phyloP scores from a whole-genome alignment of 2,797 vertebrate genomes.

The Meriones psammophilus region DNA sequence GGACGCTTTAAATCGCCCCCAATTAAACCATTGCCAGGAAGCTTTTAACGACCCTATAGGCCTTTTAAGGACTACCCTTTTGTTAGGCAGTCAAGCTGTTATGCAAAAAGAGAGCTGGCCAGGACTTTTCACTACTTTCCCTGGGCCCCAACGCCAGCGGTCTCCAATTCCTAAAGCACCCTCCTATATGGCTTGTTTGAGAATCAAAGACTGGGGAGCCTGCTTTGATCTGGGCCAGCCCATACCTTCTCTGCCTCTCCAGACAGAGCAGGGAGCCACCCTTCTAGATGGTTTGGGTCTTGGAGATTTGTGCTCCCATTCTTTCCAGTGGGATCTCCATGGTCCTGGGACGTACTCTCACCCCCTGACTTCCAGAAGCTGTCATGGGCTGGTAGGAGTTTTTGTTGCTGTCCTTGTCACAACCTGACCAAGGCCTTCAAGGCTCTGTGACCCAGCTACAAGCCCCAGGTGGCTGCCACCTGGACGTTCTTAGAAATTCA shows the following conservation, averaged over 20 bases:
- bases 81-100: slow-evolving; percentile 80
- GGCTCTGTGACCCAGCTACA: neutral
- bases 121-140: slow-evolving; percentile 48
- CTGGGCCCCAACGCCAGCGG: slow-evolving; percentile 60
- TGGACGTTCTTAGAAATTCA: neutral
- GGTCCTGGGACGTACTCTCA: neutral
- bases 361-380: neutral
- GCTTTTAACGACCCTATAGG: slow-evolving; percentile 79
- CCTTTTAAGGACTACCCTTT: slow-evolving; percentile 82
- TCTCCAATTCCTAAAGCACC: neutral
- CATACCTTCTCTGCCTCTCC: slow-evolving; percentile 29
- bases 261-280: neutral
- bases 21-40: slow-evolving; percentile 84
- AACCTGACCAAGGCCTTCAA: neutral
- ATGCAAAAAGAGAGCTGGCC: slow-evolving; percentile 70
- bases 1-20: slow-evolving; percentile 81
- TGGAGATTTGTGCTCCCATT: neutral
- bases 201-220: slow-evolving; percentile 75
- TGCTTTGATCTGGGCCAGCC: slow-evolving; percentile 77
- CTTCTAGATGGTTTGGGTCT: neutral
- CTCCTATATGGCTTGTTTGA: slow-evolving; percentile 28
- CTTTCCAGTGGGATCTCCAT: neutral
- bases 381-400: neutral
- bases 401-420: too few species aligned
- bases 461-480: neutral